Conservation (phyloP, 2,888 invertebrate genomes). For the Hartigia nigra region DNA sequence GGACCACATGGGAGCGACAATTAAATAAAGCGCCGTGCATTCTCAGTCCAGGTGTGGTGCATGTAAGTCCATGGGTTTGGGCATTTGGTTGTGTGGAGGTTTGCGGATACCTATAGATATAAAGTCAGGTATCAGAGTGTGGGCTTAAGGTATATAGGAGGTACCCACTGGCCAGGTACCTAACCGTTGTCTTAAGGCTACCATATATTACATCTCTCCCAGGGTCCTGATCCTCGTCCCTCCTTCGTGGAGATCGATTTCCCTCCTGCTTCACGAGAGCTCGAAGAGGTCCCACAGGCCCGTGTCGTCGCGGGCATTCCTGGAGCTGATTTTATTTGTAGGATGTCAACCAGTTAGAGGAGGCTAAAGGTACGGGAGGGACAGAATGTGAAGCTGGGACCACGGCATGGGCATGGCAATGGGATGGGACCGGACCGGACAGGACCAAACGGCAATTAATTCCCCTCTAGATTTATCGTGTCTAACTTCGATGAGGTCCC, state of each 20-base stretch:
- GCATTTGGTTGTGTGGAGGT: constrained; percentile 2
- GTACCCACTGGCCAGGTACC: constrained; percentile 38
- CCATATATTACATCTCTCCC: constrained; percentile 57
- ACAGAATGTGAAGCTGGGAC: constrained; percentile 40
- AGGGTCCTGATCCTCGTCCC: constrained; percentile 33
- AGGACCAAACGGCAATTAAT: constrained; percentile 62
- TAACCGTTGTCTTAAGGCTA: constrained; percentile 59
- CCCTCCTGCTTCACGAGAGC: constrained; percentile 33
- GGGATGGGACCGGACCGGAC: constrained; percentile 49
- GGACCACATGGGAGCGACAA: constrained; percentile 27
- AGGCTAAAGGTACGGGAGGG: constrained; percentile 32
- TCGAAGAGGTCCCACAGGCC: constrained; percentile 55
- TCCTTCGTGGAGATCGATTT: constrained; percentile 30
- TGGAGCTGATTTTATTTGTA: constrained; percentile 64
- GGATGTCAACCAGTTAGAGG: constrained; percentile 59
- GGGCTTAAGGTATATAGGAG: constrained; percentile 17
- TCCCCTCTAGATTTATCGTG: constrained; percentile 62
- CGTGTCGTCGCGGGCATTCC: constrained; percentile 63
- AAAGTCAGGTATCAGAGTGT: constrained; percentile 15
- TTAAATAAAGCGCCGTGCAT: constrained; percentile 33
- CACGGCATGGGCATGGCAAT: constrained; percentile 43
- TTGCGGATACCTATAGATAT: not conserved
- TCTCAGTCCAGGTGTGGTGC: constrained; percentile 22
- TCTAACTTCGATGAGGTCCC: constrained; percentile 49
- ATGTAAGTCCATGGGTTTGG: not conserved